Conservation (phyloP, 2,888 invertebrate species). For the Ctenicera cuprea region DNA sequence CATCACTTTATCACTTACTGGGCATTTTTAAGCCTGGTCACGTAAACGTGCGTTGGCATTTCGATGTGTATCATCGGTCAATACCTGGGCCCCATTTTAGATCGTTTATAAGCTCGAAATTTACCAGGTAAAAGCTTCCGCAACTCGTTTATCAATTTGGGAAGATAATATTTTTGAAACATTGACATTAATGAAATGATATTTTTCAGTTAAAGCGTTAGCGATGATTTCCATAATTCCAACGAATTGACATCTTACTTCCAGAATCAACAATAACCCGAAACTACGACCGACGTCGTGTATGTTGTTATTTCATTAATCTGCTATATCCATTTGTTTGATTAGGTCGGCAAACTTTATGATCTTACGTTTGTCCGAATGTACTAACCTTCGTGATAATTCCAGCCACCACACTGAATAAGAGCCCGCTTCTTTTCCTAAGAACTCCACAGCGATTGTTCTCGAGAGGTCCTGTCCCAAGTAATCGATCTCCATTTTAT, state of each 20-base stretch:
- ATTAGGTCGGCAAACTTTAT: not conserved
- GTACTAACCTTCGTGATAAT: constrained; percentile 78
- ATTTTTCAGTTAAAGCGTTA: no score
- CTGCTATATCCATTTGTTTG: not conserved
- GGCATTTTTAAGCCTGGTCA: constrained; percentile 3
- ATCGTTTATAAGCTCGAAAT: no score
- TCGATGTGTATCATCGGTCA: constrained; percentile 17
- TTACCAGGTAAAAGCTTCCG: no score
- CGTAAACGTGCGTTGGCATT: constrained; percentile 13
- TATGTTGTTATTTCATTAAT: no score
- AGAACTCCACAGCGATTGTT: constrained; percentile 86
- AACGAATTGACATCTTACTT: no score
- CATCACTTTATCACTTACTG: constrained; percentile 5
- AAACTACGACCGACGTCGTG: no score
- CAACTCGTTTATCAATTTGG: no score
- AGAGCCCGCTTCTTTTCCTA: constrained; percentile 83
- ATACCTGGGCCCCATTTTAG: not conserved
- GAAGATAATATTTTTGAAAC: no score
- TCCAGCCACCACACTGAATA: constrained; percentile 91
- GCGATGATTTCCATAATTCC: no score
- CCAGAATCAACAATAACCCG: no score
- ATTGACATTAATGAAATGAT: no score
- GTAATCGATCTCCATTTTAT: constrained; percentile 75
- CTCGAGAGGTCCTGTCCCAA: constrained; percentile 80
- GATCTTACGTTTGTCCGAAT: not conserved